Conservation (phyloP, 2,113 vertebrate species). For the Lethenteron reissneri region DNA sequence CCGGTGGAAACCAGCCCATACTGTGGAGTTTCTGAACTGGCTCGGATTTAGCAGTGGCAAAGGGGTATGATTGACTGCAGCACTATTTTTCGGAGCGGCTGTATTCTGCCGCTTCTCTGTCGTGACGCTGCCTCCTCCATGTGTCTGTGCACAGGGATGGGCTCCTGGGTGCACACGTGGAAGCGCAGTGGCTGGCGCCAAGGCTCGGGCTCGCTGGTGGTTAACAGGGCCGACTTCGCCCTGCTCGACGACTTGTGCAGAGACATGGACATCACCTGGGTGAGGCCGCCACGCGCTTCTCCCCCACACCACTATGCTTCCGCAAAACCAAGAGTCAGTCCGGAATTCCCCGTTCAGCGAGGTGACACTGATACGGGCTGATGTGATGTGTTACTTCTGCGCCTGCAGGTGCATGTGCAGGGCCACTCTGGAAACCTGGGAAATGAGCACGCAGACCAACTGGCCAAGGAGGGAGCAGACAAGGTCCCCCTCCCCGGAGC, state of each 20-base stretch:
- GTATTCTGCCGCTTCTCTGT: too few species aligned
- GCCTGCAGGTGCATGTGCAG: constrained; percentile 39
- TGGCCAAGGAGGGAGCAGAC: constrained; percentile 23
- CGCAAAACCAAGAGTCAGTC: too few species aligned
- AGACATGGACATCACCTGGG: constrained; percentile 57
- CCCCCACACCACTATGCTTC: too few species aligned
- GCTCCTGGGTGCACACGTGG: constrained; percentile 65
- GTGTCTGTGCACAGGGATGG: constrained; percentile 34
- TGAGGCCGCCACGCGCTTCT: background rate
- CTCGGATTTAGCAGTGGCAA: too few species aligned
- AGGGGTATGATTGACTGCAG: too few species aligned
- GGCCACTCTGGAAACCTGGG: constrained; percentile 65
- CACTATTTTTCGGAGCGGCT: too few species aligned
- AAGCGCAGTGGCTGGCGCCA: constrained; percentile 66
- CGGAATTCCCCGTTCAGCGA: too few species aligned
- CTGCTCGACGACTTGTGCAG: constrained; percentile 36
- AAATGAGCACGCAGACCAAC: constrained; percentile 68
- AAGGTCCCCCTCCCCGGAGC: too few species aligned
- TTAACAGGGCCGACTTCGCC: constrained; percentile 61
- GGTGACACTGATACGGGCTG: too few species aligned
- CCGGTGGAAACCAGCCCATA: too few species aligned
- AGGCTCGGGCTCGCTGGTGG: constrained; percentile 34
- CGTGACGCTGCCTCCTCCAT: background rate
- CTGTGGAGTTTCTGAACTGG: too few species aligned
- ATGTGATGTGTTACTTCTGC: background rate